Evolutionary conservation across 2,113 vertebrate genomes (phyloP).

Genomic region (Halcyon malimbica): DNA sequence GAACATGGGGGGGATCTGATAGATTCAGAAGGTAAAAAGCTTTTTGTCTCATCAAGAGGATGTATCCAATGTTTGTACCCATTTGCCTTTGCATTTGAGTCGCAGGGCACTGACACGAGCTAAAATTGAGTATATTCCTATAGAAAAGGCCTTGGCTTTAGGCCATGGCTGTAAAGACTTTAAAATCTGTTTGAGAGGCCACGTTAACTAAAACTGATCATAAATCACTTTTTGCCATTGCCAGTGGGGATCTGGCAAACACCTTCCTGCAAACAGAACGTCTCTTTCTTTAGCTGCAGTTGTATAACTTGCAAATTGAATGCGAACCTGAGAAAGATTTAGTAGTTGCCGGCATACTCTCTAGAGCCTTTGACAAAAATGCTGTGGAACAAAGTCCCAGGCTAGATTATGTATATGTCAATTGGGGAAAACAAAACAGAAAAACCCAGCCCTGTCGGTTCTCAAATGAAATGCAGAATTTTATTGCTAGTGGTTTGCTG

Average conservation of each 20-base stretch:
- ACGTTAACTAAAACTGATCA: conserved; percentile 54
- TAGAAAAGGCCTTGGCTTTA: conserved; percentile 10
- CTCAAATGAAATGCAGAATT: conserved; percentile 60
- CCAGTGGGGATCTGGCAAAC: conserved; percentile 62
- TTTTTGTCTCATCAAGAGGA: neutral
- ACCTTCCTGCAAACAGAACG: conserved; percentile 57
- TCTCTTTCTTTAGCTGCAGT: conserved; percentile 53
- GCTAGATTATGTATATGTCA: conserved; percentile 64
- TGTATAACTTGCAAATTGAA: conserved; percentile 68
- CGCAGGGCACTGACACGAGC: neutral
- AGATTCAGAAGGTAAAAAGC: neutral
- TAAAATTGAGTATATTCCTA: conserved; percentile 1
- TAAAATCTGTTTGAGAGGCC: conserved; percentile 55
- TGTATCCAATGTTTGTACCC: neutral
- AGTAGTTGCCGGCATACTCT: conserved; percentile 57
- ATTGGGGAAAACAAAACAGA: conserved; percentile 57
- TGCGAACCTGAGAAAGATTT: conserved; percentile 63
- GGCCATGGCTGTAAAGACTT: conserved; percentile 20
- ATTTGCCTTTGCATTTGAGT: neutral
- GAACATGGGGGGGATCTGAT: neutral
- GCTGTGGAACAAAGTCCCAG: conserved; percentile 61
- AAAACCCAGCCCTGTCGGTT: conserved; percentile 34
- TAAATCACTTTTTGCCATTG: conserved; percentile 64
- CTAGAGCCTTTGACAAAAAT: conserved; percentile 65
- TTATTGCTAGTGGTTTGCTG: conserved; percentile 59